Evolutionary conservation across 2,888 invertebrate species (phyloP).

Genomic region (Malacosoma neustria): DNA sequence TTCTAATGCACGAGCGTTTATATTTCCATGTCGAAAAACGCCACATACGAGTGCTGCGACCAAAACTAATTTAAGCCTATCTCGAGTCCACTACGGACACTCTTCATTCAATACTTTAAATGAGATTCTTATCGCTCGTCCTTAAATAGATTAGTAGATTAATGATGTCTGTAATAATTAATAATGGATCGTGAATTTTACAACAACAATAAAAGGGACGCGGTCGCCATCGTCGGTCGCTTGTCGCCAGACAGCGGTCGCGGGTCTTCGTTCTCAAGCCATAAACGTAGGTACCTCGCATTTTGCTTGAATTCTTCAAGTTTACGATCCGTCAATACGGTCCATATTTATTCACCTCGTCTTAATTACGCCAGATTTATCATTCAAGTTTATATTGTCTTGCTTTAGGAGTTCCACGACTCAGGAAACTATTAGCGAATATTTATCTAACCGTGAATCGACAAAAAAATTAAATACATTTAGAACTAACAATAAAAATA

Average conservation of each 20-base stretch:
- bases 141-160: slow-evolving; percentile 76
- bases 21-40: slow-evolving; percentile 9
- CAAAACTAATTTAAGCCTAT: slow-evolving; percentile 64
- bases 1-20: slow-evolving; percentile 2
- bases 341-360: slow-evolving; percentile 61
- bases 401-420: slow-evolving; percentile 29
- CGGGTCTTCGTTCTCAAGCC: too few relatives aligned
- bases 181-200: slow-evolving; percentile 74
- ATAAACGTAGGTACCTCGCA: slow-evolving; percentile 39
- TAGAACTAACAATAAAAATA: neutral
- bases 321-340: slow-evolving; percentile 70
- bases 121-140: slow-evolving; percentile 73
- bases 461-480: neutral
- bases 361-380: slow-evolving; percentile 63
- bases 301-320: slow-evolving; percentile 64
- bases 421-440: neutral
- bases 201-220: slow-evolving; percentile 68
- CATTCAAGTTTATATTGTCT: slow-evolving; percentile 54
- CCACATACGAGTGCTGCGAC: slow-evolving; percentile 14
- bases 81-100: slow-evolving; percentile 71
- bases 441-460: neutral
- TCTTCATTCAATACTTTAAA: slow-evolving; percentile 75
- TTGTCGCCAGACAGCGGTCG: neutral
- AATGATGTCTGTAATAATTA: slow-evolving; percentile 75
- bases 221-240: slow-evolving; percentile 57